phyloP scores from a whole-genome alignment of 2,797 vertebrate species.

The Crenuchus spilurus region DNA sequence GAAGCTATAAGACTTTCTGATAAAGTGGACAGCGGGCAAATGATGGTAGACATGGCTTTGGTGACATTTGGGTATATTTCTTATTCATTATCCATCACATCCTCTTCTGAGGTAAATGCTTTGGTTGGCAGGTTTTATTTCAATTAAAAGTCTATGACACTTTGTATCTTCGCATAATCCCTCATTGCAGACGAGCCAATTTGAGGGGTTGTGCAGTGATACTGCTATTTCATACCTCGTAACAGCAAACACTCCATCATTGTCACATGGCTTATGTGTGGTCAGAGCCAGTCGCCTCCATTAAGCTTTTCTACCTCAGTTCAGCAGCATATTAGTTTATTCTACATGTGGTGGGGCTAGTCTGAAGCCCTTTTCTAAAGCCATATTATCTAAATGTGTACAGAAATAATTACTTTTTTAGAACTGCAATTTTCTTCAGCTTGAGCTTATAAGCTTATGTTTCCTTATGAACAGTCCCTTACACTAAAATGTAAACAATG shows the following conservation, averaged over 20 bases:
- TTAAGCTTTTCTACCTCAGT: background rate
- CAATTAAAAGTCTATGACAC: background rate
- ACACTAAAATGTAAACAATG: too few relatives aligned
- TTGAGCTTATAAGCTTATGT: too few relatives aligned
- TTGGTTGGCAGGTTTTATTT: background rate
- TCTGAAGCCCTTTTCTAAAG: too few relatives aligned
- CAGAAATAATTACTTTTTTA: too few relatives aligned
- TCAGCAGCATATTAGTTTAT: too few relatives aligned
- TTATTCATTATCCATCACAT: background rate
- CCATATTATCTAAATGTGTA: too few relatives aligned
- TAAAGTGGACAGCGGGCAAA: background rate
- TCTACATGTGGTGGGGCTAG: too few relatives aligned
- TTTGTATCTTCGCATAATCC: background rate
- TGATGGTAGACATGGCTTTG: background rate
- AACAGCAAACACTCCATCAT: conserved; percentile 5
- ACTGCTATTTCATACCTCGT: conserved; percentile 6
- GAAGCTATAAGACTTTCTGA: too few relatives aligned
- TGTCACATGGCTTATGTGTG: background rate
- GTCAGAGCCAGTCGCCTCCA: background rate
- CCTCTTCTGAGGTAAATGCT: background rate
- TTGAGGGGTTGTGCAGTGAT: background rate
- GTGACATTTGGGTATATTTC: background rate
- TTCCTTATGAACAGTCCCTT: too few relatives aligned
- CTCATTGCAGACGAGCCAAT: background rate
- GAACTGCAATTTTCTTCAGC: too few relatives aligned